These are phyloP conservation scores for Machaerirhynchus nigripectus DNA, from an alignment of 2,113 vertebrate genomes.

Conservation along the genomic window DNA sequence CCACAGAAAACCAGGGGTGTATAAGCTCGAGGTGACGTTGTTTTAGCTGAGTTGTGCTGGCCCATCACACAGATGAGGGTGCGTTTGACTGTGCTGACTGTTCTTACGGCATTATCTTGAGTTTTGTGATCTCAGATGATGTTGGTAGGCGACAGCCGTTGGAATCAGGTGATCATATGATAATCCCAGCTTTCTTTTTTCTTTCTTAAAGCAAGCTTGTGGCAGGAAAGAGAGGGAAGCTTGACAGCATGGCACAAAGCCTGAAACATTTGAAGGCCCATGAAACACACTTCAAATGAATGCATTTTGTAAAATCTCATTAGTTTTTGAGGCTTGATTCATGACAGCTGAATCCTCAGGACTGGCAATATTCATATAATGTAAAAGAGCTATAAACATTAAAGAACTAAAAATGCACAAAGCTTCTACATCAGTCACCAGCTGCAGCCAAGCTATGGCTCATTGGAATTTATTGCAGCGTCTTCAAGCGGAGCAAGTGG, in stretches of 20 bases:
- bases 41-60: background rate
- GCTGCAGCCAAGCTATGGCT: slow-evolving; percentile 24
- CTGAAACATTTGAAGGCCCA: background rate
- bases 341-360: background rate
- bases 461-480: slow-evolving; percentile 45
- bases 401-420: slow-evolving; percentile 31
- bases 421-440: slow-evolving; percentile 2
- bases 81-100: background rate
- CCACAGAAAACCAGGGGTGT: background rate
- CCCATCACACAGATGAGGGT: background rate
- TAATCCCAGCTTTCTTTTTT: background rate
- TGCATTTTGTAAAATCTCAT: slow-evolving; percentile 1
- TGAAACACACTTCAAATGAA: background rate
- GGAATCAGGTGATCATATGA: background rate
- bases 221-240: background rate
- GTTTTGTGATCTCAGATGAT: background rate
- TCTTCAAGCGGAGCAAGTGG: slow-evolving; percentile 27
- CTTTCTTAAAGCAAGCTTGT: background rate
- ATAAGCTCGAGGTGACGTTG: background rate
- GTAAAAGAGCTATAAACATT: slow-evolving; percentile 49
- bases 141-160: background rate
- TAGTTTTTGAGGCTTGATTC: slow-evolving; percentile 31
- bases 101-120: background rate
- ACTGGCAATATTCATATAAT: slow-evolving; percentile 9
- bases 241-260: background rate